phyloP scores from a whole-genome alignment of 2,797 vertebrate species.

The Gobio occitaniae region DNA sequence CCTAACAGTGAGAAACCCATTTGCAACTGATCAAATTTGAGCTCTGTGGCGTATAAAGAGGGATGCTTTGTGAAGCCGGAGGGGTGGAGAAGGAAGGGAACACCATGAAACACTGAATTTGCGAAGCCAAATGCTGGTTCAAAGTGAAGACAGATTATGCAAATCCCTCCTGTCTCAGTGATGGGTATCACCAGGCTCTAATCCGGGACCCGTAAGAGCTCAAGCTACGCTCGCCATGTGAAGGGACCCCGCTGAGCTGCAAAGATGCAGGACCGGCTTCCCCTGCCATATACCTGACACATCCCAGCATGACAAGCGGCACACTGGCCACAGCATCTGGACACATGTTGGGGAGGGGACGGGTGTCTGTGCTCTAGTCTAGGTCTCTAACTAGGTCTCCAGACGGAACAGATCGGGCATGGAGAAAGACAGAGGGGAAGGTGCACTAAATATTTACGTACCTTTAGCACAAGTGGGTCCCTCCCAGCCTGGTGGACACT shows the following conservation, averaged over 20 bases:
- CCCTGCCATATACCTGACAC: slow-evolving; percentile 32
- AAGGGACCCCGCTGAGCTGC: slow-evolving; percentile 28
- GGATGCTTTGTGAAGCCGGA: background rate
- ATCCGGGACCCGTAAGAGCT: slow-evolving; percentile 45
- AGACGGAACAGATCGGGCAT: background rate
- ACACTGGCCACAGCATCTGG: slow-evolving; percentile 31
- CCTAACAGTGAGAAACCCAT: slow-evolving; percentile 15
- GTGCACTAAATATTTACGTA: slow-evolving; percentile 67
- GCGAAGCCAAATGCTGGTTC: slow-evolving; percentile 54
- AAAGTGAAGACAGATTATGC: slow-evolving; percentile 58
- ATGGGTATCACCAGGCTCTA: slow-evolving; percentile 54
- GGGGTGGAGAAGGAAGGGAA: background rate
- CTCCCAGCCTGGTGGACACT: slow-evolving; percentile 89
- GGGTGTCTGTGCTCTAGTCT: slow-evolving; percentile 14
- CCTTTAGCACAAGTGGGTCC: slow-evolving; percentile 91
- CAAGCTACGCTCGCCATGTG: slow-evolving; percentile 18
- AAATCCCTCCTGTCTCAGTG: slow-evolving; percentile 49
- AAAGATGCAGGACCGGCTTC: slow-evolving; percentile 20
- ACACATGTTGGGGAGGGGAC: slow-evolving; percentile 21
- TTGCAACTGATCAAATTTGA: background rate
- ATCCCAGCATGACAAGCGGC: slow-evolving; percentile 24
- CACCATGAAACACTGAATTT: slow-evolving; percentile 41
- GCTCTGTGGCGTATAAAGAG: background rate
- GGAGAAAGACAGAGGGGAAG: background rate
- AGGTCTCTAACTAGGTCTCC: slow-evolving; percentile 19